These are phyloP conservation scores for Trachelipus rathkii DNA, from an alignment of 1,140 invertebrate genomes.

Conservation along the genomic window DNA sequence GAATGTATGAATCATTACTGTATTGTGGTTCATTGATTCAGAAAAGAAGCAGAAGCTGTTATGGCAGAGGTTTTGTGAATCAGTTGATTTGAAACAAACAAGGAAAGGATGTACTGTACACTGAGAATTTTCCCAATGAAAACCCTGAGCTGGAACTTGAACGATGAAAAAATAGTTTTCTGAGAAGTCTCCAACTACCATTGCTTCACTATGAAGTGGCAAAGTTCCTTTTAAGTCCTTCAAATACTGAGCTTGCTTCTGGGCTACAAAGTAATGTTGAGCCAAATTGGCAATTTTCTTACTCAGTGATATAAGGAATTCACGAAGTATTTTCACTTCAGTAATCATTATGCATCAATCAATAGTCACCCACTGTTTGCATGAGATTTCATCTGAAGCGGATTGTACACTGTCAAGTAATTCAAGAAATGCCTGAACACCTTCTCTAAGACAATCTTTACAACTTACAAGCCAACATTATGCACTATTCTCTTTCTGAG, in stretches of 20 bases:
- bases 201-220: background rate
- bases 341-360: background rate
- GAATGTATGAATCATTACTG: background rate
- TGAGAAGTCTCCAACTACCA: background rate
- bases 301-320: background rate
- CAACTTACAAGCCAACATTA: slow-evolving; percentile 3
- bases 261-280: background rate
- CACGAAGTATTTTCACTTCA: background rate
- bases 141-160: background rate
- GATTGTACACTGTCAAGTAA: background rate
- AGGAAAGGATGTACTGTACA: background rate
- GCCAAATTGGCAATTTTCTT: background rate
- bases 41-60: background rate
- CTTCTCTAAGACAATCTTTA: slow-evolving; percentile 4
- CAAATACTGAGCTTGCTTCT: no score
- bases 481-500: background rate
- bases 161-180: background rate
- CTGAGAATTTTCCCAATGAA: background rate
- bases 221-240: no score
- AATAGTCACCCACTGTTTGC: background rate
- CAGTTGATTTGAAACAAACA: background rate
- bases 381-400: background rate
- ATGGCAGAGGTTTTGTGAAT: background rate
- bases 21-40: background rate
- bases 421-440: background rate